Base-by-base conservation (phyloP, 2,888 invertebrate genomes). In the Ischnus inquisitorius region DNA sequence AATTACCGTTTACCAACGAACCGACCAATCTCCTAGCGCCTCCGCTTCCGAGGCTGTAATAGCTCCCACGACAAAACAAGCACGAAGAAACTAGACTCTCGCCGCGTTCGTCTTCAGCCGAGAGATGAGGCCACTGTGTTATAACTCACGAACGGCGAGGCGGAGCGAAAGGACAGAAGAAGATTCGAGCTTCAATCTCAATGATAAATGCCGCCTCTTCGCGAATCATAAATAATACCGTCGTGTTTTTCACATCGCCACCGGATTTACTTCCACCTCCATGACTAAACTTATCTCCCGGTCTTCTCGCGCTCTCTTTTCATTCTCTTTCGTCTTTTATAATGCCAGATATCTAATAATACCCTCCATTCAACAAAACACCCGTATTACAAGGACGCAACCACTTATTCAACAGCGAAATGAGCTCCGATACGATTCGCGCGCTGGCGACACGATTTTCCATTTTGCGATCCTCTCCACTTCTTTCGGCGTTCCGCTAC, bases 1-100 rank as follows among this genome's bases (percentile, higher is more conserved):
- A 71, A 79, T 83, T 83, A 83, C 65, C 60, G 65, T 57, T 57
- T 57, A 5, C n/a, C 57, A 54, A 54, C 54, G 34, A 34, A 34
- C 34, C 65, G n/a, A 8, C 14, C 46, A 28, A 34, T 34, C 22
- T 25, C 46, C 68, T 6, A n/a, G 41, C 22, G 57, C 71, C 51
- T 8, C 34, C 57, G 57, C 22, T 71, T 46, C 64, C 28, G 46
- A 16, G 28, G 60, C 43, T 68, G 46, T 60, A 62, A 77, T 48
- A 77, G 68, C 51, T 68, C 22, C 39, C 14, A 57, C 28, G 72
- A 72, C 34, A 43, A 25, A 14, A 64, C 64, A n/a, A 10, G n/a
- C 6, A 51, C 51, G 57, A 57, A 19, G 57, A 57, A 22, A 34
- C 34, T 34, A 34, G 34, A 1, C 68, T 34, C 48, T 51, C 51